Percentiles rank a stretch among this genome's conserved stretches.
phyloP scores from a whole-genome alignment of 1,140 invertebrate genomes.

The Orchestia grillus region DNA sequence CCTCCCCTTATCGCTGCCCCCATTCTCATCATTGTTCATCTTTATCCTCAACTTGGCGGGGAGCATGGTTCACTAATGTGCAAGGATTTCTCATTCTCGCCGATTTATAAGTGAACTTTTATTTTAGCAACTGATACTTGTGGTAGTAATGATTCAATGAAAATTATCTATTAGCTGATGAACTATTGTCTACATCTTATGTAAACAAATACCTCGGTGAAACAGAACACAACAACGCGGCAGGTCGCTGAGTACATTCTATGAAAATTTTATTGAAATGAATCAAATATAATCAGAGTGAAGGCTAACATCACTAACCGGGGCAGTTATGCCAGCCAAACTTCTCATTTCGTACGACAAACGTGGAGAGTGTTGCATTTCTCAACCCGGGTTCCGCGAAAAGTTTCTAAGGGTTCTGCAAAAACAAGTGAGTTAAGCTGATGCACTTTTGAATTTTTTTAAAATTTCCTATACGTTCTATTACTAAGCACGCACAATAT shows the following conservation, averaged over 20 bases:
- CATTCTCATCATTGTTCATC: neutral
- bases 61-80: neutral
- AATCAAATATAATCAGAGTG: neutral
- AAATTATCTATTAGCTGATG: neutral
- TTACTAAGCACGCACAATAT: too few species aligned
- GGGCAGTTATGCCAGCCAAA: neutral
- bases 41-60: neutral
- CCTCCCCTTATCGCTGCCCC: neutral
- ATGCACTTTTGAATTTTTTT: too few species aligned
- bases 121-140: neutral
- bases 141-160: neutral
- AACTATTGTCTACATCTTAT: neutral
- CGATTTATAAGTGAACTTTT: neutral
- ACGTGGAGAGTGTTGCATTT: neutral
- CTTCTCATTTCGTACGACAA: neutral
- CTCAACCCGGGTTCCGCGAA: too few species aligned
- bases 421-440: too few species aligned
- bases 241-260: neutral
- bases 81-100: neutral
- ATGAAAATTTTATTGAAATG: neutral
- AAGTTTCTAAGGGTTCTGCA: too few species aligned
- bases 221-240: neutral
- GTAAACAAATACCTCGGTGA: neutral
- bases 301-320: neutral
- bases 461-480: too few species aligned